phyloP scores from a whole-genome alignment of 1,140 invertebrate species.

The Monomorium pharaonis region DNA sequence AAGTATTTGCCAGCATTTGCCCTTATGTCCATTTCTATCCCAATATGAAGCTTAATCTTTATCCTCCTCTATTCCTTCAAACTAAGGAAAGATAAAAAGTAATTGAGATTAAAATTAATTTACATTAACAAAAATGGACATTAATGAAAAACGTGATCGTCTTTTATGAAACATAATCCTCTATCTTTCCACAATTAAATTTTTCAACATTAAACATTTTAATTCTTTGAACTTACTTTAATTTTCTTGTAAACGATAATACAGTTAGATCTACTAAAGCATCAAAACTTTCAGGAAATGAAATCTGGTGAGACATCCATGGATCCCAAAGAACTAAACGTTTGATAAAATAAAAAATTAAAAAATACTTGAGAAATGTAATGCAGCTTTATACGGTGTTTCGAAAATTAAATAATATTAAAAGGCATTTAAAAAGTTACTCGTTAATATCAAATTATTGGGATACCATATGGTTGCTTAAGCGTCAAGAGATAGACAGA shows the following conservation, averaged over 20 bases:
- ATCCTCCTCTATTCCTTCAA: too few relatives aligned
- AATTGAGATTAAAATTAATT: too few relatives aligned
- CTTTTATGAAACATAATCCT: too few relatives aligned
- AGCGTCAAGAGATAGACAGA: background rate
- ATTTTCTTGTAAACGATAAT: background rate
- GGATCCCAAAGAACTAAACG: background rate
- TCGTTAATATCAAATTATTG: background rate
- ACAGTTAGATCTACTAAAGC: background rate
- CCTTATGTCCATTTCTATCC: background rate
- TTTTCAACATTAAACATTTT: background rate
- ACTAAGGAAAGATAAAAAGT: too few relatives aligned
- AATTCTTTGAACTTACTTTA: background rate
- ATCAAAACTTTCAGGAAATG: background rate
- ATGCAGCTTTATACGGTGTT: too few relatives aligned
- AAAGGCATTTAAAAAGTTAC: background rate
- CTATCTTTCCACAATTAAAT: background rate
- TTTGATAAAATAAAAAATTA: background rate
- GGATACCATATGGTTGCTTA: conserved; percentile 31
- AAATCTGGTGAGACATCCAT: background rate
- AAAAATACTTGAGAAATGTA: background rate
- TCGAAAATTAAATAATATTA: background rate
- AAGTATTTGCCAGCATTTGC: background rate
- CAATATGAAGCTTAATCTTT: too few relatives aligned
- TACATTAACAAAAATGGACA: too few relatives aligned
- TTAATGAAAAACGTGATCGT: background rate